Evolutionary conservation across 2,797 vertebrate species (phyloP).

Genomic region (Sebastolobus altivelis): DNA sequence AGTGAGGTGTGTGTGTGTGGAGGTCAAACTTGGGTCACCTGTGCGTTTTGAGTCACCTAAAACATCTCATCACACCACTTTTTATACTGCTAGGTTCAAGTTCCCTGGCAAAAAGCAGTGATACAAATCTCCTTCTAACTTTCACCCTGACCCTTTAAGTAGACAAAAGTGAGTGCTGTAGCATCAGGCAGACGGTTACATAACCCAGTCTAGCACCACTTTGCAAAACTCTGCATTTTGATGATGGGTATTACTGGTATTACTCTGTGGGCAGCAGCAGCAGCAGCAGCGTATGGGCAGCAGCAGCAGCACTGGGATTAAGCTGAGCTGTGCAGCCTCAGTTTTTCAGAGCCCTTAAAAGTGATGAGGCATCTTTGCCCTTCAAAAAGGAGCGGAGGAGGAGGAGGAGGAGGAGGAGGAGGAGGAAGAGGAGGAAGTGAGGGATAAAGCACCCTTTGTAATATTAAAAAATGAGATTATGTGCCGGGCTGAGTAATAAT

Average conservation of each 20-base stretch:
- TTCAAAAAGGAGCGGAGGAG: constrained; percentile 34
- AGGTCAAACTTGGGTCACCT: constrained; percentile 42
- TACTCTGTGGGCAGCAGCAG: constrained; percentile 51
- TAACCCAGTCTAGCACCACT: constrained; percentile 62
- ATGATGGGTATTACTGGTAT: constrained; percentile 50
- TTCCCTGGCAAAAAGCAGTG: background rate
- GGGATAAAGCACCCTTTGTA: constrained; percentile 42
- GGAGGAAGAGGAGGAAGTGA: constrained; percentile 33
- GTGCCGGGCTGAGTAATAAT: constrained; percentile 24
- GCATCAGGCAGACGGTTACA: constrained; percentile 64
- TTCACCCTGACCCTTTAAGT: constrained; percentile 12
- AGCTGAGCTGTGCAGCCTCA: constrained; percentile 59
- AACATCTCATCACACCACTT: background rate
- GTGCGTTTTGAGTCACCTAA: background rate
- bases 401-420: constrained; percentile 34
- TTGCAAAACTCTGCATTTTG: constrained; percentile 61
- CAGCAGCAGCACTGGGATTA: constrained; percentile 67
- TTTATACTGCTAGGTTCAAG: background rate
- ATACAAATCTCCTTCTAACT: constrained; percentile 6
- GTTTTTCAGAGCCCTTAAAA: constrained; percentile 55
- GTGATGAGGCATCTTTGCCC: constrained; percentile 65
- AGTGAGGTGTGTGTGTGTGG: background rate
- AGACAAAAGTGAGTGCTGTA: constrained; percentile 3
- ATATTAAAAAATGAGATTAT: constrained; percentile 56
- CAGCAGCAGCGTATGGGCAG: constrained; percentile 21